Percentiles rank a stretch among this genome's conserved stretches.
Evolutionary conservation across 2,888 invertebrate genomes (phyloP).

Genomic region (Nematopogon swammerdamellus): DNA sequence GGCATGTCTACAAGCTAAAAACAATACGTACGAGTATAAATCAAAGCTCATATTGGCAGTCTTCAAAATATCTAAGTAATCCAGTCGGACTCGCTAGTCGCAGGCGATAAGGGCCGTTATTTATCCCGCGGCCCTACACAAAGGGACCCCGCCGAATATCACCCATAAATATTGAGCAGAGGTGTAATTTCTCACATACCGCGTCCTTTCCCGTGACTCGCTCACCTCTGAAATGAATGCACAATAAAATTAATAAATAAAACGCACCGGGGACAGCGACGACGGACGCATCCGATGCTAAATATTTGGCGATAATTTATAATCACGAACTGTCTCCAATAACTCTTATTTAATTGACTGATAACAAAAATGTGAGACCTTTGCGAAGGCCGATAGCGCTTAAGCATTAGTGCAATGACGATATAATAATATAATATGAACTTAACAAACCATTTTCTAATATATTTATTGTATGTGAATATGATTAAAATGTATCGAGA

Average conservation of each 20-base stretch:
- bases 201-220: conserved; percentile 40
- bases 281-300: background rate
- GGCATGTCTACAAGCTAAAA: too few species aligned
- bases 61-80: background rate
- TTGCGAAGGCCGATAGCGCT: too few species aligned
- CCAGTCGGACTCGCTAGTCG: conserved; percentile 18
- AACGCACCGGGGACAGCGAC: conserved; percentile 38
- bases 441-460: too few species aligned
- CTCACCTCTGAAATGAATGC: conserved; percentile 59
- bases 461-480: too few species aligned
- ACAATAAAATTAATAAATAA: conserved; percentile 59
- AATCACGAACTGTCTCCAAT: background rate
- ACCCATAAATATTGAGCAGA: conserved; percentile 57
- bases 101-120: conserved; percentile 57
- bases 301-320: background rate
- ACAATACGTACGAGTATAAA: too few species aligned
- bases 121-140: conserved; percentile 54
- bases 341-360: background rate
- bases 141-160: conserved; percentile 58
- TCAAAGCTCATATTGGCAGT: too few species aligned
- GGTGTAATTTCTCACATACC: conserved; percentile 59
- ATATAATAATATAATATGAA: too few species aligned
- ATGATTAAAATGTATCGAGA: too few species aligned
- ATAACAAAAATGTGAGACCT: background rate
- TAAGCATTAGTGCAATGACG: too few species aligned